Evolutionary conservation across 1,140 invertebrate genomes (phyloP).

Genomic region (Amphibalanus amphitrite): DNA sequence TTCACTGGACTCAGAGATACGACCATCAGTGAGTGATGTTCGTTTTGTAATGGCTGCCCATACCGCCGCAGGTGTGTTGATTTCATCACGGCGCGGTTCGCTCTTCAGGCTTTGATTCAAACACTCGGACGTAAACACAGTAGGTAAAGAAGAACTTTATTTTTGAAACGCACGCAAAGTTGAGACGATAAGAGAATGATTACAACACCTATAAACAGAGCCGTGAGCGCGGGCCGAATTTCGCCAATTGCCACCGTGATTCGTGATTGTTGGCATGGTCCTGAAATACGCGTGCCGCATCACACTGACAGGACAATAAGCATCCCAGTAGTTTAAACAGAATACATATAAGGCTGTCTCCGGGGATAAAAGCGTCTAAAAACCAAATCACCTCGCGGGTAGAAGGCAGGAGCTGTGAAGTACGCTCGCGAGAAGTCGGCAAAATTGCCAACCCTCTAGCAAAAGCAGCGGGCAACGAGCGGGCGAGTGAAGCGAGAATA

Average conservation of each 20-base stretch:
- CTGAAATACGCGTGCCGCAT: too few species aligned
- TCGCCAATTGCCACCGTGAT: background rate
- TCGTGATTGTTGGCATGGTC: too few species aligned
- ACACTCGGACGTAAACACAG: background rate
- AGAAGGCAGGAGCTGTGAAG: too few species aligned
- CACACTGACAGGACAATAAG: too few species aligned
- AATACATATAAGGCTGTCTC: background rate
- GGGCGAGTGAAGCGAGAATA: background rate
- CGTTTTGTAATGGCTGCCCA: too few species aligned
- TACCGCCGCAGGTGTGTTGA: too few species aligned
- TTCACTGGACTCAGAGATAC: too few species aligned
- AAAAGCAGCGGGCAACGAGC: background rate
- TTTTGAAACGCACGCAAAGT: background rate
- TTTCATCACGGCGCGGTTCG: too few species aligned
- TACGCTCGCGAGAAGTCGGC: too few species aligned
- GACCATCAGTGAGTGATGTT: too few species aligned
- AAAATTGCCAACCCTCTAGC: background rate
- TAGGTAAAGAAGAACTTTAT: slow-evolving; percentile 1
- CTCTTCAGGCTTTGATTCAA: too few species aligned
- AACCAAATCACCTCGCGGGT: background rate
- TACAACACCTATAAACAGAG: background rate
- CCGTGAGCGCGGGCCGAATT: background rate
- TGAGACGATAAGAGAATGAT: background rate
- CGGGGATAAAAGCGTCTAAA: background rate
- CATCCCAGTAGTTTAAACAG: too few species aligned